Conservation (phyloP, 2,113 vertebrate species). For the Zeus faber region DNA sequence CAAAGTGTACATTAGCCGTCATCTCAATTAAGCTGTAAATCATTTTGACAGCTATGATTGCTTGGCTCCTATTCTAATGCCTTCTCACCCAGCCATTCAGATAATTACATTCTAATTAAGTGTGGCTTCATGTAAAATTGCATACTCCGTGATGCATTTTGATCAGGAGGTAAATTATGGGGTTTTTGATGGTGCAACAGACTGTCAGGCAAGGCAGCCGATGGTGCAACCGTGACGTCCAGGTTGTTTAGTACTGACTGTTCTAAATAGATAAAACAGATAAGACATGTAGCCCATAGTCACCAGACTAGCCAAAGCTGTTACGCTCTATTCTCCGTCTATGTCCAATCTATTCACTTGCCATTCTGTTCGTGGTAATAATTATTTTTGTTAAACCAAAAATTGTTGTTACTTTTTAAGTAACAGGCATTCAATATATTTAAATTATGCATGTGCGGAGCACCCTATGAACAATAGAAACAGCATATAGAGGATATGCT, state of each 20-base stretch:
- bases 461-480: no score
- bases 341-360: neutral
- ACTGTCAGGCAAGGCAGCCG: conserved; percentile 11
- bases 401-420: no score
- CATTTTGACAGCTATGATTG: conserved; percentile 22
- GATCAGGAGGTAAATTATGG: conserved; percentile 35
- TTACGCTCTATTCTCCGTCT: neutral
- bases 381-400: no score
- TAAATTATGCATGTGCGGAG: no score
- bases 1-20: conserved; percentile 11
- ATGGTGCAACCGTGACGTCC: conserved; percentile 26
- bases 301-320: no score
- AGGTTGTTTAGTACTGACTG: conserved; percentile 19
- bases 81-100: conserved; percentile 18
- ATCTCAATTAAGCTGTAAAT: conserved; percentile 27
- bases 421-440: no score
- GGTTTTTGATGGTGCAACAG: conserved; percentile 7
- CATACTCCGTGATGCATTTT: conserved; percentile 29
- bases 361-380: no score
- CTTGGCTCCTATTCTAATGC: conserved; percentile 26
- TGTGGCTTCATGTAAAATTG: conserved; percentile 34
- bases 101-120: conserved; percentile 46
- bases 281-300: no score
- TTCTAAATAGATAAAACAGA: no score
- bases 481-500: no score